Evolutionary conservation across 2,888 invertebrate species (phyloP), one percentile per base, ranked within the genome.

Genomic region (Drosophila histrio): DNA sequence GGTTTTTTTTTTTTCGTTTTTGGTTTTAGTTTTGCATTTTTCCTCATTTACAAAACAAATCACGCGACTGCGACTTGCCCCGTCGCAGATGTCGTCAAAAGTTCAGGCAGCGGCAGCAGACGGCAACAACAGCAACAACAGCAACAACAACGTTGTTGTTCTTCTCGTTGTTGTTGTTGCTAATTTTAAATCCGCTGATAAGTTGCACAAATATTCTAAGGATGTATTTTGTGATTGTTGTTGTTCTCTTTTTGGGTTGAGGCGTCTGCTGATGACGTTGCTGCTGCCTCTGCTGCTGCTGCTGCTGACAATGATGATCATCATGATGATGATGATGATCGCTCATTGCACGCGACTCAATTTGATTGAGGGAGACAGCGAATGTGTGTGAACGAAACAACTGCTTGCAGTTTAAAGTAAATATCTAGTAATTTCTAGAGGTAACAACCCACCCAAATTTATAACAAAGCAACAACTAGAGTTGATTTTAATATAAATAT

Each of bases 151-250:
- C 32, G 54, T 15, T 57, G 44, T 50, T 53, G 46, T 50, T 76
- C 60, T 44, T 66, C 84, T 41, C 65, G 43, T 6, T 46, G 46
- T n/a, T 11, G 36, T 13, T 53, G 53, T 30, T 39, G 81, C 87
- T 81, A 87, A 81, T 87, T 87, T 81, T 81, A 81, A 81, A 81
- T 81, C 78, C 87, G 81, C 87, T 87, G 87, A 87, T 81, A 81
- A 81, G 85, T 81, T 87, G 85, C 87, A 87, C 85, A 81, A 81
- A 81, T 87, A 81, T 81, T 77, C 50, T 77, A 81, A 72, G 80
- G 79, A 83, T 87, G 84, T 79, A 44, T 64, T 24, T 41, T 19
- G 38, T 59, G 26, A 13, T 41, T 19, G 21, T 36, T 32, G 34
- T 19, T 56, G 41, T 24, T 49, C 15, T n/a, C 5, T 8, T 22